Conservation (phyloP, 2,888 invertebrate species). For the Drosophila longiperda region DNA sequence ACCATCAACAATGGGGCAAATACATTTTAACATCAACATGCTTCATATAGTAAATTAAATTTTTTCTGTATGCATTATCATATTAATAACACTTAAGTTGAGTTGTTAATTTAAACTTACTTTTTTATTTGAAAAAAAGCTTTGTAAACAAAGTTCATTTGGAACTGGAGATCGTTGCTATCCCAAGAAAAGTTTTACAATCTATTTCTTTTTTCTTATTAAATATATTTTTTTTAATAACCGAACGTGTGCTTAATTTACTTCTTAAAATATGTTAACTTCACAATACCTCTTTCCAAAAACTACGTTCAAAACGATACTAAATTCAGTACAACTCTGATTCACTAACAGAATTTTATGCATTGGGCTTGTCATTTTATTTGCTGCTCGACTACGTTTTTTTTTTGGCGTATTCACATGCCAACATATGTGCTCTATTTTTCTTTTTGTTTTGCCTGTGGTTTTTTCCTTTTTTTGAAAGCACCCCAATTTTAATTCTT, state of each 20-base stretch:
- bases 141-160: not conserved
- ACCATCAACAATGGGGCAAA: not conserved
- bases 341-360: slow-evolving; percentile 11
- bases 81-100: not conserved
- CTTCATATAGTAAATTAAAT: not conserved
- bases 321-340: not conserved
- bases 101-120: not conserved
- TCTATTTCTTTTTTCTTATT: not conserved
- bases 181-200: not conserved
- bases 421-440: slow-evolving; percentile 28
- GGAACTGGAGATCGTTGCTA: not conserved
- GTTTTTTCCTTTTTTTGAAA: not conserved
- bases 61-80: too few species aligned
- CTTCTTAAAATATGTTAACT: not conserved
- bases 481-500: slow-evolving; percentile 28
- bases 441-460: not conserved
- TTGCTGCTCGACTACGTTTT: too few species aligned
- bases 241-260: not conserved
- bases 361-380: slow-evolving; percentile 29
- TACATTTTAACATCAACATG: not conserved
- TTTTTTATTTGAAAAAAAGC: not conserved
- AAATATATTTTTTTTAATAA: not conserved
- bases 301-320: not conserved
- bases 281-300: not conserved
- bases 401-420: not conserved